These are phyloP conservation scores for Hydrotaea cyrtoneurina DNA, from an alignment of 2,888 invertebrate species.

Conservation along the genomic window DNA sequence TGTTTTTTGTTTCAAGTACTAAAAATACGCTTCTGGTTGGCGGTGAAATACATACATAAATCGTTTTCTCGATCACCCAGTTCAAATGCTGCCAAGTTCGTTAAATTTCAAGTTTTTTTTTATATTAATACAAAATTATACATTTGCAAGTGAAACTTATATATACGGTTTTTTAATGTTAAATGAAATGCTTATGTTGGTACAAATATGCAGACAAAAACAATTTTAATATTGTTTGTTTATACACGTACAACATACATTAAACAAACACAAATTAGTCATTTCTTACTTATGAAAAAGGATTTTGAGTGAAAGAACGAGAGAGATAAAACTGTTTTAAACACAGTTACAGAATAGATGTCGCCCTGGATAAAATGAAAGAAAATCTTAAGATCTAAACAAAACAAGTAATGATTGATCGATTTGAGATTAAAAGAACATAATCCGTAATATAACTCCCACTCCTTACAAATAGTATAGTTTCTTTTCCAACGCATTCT, in stretches of 20 bases:
- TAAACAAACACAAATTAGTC: constrained; percentile 13
- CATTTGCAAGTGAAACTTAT: neutral
- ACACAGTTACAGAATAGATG: constrained; percentile 14
- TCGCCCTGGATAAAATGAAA: constrained; percentile 16
- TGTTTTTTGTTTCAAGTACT: constrained; percentile 5
- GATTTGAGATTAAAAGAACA: constrained; percentile 30
- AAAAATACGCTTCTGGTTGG: neutral
- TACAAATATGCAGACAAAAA: constrained; percentile 15
- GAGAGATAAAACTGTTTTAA: constrained; percentile 7
- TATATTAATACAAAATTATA: neutral
- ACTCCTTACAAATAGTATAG: constrained; percentile 87
- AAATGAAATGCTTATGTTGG: neutral
- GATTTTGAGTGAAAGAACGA: neutral
- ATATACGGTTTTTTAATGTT: neutral
- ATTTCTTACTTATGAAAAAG: constrained; percentile 2
- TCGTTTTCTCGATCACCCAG: neutral
- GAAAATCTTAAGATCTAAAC: constrained; percentile 26
- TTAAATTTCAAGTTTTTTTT: neutral
- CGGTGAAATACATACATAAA: neutral
- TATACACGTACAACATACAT: constrained; percentile 24
- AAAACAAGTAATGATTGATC: constrained; percentile 17
- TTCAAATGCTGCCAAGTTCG: neutral
- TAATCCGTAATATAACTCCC: neutral
- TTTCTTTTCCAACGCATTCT: constrained; percentile 84
- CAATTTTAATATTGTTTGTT: constrained; percentile 11